These are phyloP conservation scores for Platycnemis pennipes DNA, from an alignment of 2,888 invertebrate species.

Conservation along the genomic window DNA sequence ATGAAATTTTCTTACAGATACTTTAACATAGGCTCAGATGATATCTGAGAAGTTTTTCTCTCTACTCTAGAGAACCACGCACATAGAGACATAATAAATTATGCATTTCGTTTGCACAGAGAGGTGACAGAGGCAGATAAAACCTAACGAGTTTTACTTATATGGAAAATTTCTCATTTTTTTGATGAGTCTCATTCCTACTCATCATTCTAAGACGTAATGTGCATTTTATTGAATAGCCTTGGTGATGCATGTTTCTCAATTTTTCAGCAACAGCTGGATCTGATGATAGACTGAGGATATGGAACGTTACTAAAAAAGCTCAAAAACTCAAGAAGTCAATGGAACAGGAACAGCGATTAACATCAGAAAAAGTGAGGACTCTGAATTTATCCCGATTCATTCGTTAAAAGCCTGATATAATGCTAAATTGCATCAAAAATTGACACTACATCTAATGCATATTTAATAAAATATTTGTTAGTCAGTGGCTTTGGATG, in stretches of 20 bases:
- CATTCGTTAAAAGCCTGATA: conserved; percentile 7
- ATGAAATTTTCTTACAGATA: too few relatives aligned
- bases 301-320: conserved; percentile 42
- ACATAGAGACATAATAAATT: too few relatives aligned
- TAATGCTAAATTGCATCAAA: background rate
- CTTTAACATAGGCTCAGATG: too few relatives aligned
- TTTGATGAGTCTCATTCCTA: too few relatives aligned
- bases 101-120: too few relatives aligned
- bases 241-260: background rate
- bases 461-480: background rate
- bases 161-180: too few relatives aligned
- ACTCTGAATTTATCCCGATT: conserved; percentile 28
- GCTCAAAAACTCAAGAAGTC: background rate
- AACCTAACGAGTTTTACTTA: too few relatives aligned
- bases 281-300: conserved; percentile 47
- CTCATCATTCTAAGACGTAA: too few relatives aligned
- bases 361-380: background rate
- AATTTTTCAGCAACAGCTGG: conserved; percentile 50
- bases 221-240: background rate
- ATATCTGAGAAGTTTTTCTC: too few relatives aligned
- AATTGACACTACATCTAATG: background rate
- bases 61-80: too few relatives aligned
- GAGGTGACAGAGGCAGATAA: too few relatives aligned
- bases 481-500: background rate
- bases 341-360: background rate